Base-by-base conservation (phyloP, 2,113 vertebrate species). In the Ranitomeya imitator region DNA sequence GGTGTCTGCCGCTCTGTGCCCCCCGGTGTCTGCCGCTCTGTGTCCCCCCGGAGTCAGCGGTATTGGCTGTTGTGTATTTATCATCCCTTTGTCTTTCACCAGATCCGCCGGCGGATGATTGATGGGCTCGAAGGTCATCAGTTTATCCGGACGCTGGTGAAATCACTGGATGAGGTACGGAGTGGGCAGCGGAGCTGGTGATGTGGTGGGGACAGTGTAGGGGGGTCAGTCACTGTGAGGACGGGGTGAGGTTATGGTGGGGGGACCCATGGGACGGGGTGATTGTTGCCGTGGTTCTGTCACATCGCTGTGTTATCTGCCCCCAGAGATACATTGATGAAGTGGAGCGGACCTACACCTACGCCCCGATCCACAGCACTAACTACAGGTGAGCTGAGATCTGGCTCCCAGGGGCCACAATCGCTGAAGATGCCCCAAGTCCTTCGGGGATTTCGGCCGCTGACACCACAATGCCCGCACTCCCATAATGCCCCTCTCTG, bases 71-170 rank as follows among this genome's bases (percentile, higher is more conserved):
- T 18, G 37, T 45, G 16, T 45, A 6, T 51, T 31, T 73, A 23
- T 74, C 8, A 21, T 37, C 23, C 31, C n/a, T 60, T 4, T 45
- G 3, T 83, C 18, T 0, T 90, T 90, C 71, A 16, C 1, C 92
- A 99, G 98, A 99, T 99, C 91, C 97, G 98, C 7, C 95, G 96
- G 80, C 96, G 94, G 90, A 99, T 99, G 98, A 99, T 99, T 84
- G 97, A 99, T 89, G 97, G 98, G 71, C 94, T 93, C 59, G 91
- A 93, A 0, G 97, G 97, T 81, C 96, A 97, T 92, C 97, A 89
- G 92, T 97, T 95, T 95, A 96, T 99, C 95, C 96, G 94, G 93
- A 98, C 98, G 0, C 92, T 99, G 92, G 95, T 99, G 94, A 99
- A 99, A 92, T 99, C 98, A 71, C 92, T 97, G 93, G 98, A 99